Base-by-base conservation (phyloP, 2,888 invertebrate genomes). In the Drosophila mettleri region DNA sequence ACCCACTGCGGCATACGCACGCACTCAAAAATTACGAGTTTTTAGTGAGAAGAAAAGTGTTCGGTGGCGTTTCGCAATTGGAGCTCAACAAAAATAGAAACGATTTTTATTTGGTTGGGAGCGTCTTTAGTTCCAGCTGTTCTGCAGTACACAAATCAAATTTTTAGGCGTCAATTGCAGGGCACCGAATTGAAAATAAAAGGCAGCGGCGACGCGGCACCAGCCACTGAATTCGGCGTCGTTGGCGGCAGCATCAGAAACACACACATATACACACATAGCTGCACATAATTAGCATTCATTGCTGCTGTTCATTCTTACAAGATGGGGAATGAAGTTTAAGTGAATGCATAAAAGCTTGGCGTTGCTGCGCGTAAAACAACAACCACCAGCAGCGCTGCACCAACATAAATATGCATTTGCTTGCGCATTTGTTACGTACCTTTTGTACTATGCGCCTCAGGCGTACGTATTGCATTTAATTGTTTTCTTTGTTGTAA, bases 41-140 rank as follows among this genome's bases (percentile, higher is more conserved):
- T 39, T 57, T 39, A 33, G 41, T 33, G 46, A 27, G 57, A 53
- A 39, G 27, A 27, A 33, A 36, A 70, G 41, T 49, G 41, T 67
- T 63, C 48, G 38, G 75, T 46, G 39, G 18, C 41, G 51, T 62
- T 78, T 68, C 48, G 69, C 49, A 74, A 74, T 57, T 31, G n/a
- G 46, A 49, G 29, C 22, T 33, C 53, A 31, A 69, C 54, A 36
- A 45, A 74, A 79, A 74, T 79, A 75, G 60, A 79, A 58, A 64
- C 18, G 9, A 48, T 29, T 46, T 46, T 55, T 27, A 18, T 18
- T 36, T 18, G 9, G 34, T 29, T 46, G 38, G 18, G 46, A 18
- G 27, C 14, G 10, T 33, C 65, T 52, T 31, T 53, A 53, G 33
- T 52, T 46, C 39, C 52, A 69, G 38, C 33, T n/a, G 45, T 38